Base-by-base conservation (phyloP, 2,797 vertebrate species). In the Peromyscus nudipes region DNA sequence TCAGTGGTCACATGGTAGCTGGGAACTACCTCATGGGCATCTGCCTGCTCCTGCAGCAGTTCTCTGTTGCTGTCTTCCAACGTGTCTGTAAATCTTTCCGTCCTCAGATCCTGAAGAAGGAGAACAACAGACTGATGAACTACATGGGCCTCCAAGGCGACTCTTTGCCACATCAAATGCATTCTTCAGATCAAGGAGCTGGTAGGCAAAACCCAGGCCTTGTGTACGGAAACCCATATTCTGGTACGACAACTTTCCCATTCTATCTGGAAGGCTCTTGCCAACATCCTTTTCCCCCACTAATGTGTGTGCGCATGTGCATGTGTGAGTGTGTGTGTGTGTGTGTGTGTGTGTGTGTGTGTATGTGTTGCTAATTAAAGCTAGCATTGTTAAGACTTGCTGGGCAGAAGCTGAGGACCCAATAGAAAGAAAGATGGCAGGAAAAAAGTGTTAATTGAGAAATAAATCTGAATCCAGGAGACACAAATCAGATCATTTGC, bases 161-260 rank as follows among this genome's bases (percentile, higher is more conserved):
- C 6, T 21, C 67, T 93, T n/a, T 94, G 84, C 76, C 89, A 0
- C 40, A 1, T 57, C 88, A 94, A 43, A 31, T 0, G 3, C 85
- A 31, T 88, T 40, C 89, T 81, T 71, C 85, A 71, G 34, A 67
- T 62, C 96, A 69, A 31, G 81, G 69, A 83, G 71, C 65, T 31
- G 0, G 93, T 10, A 7, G 52, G 64, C 91, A 31, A 96, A 95
- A 5, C n/a, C 83, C 34, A 49, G 37, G 3, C 37, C 92, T 98
- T 19, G 34, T 97, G 46, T 98, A 94, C 88, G 98, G 98, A 92
- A 98, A 98, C 73, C 98, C 98, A 0, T 98, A 98, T 57, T 31
- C 46, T 71, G 97, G 98, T 98, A 98, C 98, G 98, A 92, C n/a
- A 21, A 13, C 29, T 60, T 86, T 29, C 62, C 81, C 79, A 0